These are phyloP conservation scores for Sciurus carolinensis DNA, from an alignment of 2,797 vertebrate species.

Conservation along the genomic window DNA sequence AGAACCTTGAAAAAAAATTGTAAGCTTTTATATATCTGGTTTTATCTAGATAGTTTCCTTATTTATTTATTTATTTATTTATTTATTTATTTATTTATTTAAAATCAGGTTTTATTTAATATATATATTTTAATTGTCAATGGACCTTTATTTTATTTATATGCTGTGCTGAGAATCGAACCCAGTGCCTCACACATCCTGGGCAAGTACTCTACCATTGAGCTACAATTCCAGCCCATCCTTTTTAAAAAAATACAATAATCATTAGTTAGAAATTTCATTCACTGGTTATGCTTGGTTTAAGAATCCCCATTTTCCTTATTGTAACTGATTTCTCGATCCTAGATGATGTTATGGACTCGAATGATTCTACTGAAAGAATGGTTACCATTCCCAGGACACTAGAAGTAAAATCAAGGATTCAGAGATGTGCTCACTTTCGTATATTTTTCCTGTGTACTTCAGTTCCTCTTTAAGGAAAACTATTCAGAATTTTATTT, in stretches of 20 bases:
- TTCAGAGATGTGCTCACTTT: background rate
- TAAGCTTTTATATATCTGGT: background rate
- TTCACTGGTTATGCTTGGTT: background rate
- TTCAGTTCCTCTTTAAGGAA: background rate
- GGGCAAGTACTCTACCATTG: too few species aligned
- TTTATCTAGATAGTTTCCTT: background rate
- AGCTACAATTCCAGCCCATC: too few species aligned
- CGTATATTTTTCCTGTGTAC: background rate
- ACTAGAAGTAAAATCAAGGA: background rate
- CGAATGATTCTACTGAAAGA: background rate
- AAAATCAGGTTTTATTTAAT: too few species aligned
- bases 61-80: background rate
- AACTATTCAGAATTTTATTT: constrained; percentile 12
- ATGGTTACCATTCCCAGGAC: background rate
- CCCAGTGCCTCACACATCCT: too few species aligned
- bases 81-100: background rate
- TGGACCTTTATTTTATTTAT: too few species aligned
- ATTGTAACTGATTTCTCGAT: background rate
- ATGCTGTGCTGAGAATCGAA: too few species aligned
- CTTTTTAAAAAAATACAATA: background rate
- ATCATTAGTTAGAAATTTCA: background rate
- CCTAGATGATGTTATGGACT: background rate
- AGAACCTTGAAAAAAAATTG: background rate
- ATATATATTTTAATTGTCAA: too few species aligned
- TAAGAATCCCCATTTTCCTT: background rate